These are phyloP conservation scores for Carlito syrichta DNA, from an alignment of 2,113 vertebrate genomes.

Conservation along the genomic window DNA sequence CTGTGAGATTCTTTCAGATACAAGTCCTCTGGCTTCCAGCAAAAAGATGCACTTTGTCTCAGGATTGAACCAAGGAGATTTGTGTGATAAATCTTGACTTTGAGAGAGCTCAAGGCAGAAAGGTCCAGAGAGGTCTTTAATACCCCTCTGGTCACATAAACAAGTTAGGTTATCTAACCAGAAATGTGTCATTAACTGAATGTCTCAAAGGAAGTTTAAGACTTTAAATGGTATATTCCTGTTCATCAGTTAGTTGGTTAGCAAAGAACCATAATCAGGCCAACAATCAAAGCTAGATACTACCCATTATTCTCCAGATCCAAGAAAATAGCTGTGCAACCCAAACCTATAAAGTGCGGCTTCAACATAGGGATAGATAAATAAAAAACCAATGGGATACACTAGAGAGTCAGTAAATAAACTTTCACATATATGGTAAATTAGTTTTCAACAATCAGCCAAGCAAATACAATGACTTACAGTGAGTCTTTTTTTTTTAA, in stretches of 20 bases:
- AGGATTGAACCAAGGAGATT: background rate
- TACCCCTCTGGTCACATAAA: background rate
- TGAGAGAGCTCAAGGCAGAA: background rate
- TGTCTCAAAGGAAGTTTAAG: background rate
- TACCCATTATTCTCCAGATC: background rate
- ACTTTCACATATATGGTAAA: background rate
- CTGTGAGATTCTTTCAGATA: background rate
- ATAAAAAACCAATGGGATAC: background rate
- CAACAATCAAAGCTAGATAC: background rate
- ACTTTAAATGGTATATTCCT: background rate
- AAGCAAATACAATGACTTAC: background rate
- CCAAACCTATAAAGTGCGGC: background rate
- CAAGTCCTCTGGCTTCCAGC: background rate
- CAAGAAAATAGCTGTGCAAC: background rate
- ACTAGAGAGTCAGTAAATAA: background rate
- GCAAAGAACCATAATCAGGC: background rate
- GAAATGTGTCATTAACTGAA: background rate
- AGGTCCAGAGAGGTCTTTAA: background rate
- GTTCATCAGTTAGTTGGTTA: background rate
- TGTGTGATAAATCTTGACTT: background rate
- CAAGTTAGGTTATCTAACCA: background rate
- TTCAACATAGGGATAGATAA: background rate
- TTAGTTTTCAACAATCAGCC: background rate
- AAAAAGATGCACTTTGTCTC: background rate
- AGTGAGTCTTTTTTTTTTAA: background rate